A percentile compares a stretch with the other conserved stretches of the same genome.
These are phyloP conservation scores for Drosophila austrosaltans DNA, from an alignment of 2,888 invertebrate genomes.

Conservation along the genomic window DNA sequence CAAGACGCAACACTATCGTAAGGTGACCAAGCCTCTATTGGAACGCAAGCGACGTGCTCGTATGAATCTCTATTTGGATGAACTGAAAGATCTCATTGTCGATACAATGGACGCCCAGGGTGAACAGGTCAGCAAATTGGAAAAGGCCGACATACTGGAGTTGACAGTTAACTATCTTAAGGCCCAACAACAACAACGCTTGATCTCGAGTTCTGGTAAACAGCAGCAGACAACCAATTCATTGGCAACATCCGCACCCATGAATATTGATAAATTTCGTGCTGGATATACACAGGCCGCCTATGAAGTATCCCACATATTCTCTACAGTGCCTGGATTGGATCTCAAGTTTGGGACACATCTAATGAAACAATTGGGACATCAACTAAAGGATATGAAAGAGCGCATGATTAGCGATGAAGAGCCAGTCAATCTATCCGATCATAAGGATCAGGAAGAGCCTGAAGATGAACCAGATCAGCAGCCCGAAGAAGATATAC, in stretches of 20 bases:
- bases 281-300: slow-evolving; percentile 95
- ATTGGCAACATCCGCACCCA: slow-evolving; percentile 18
- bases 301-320: slow-evolving; percentile 93
- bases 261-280: slow-evolving; percentile 92
- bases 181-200: slow-evolving; percentile 85
- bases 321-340: slow-evolving; percentile 93
- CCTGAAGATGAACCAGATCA: slow-evolving; percentile 13
- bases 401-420: slow-evolving; percentile 48
- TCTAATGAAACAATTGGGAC: slow-evolving; percentile 94
- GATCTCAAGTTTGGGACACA: slow-evolving; percentile 93
- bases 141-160: slow-evolving; percentile 95
- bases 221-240: slow-evolving; percentile 23
- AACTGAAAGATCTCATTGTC: slow-evolving; percentile 95
- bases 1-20: slow-evolving; percentile 95
- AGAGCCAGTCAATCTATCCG: slow-evolving; percentile 60
- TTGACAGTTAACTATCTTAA: slow-evolving; percentile 88
- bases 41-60: slow-evolving; percentile 94
- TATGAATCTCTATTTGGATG: slow-evolving; percentile 95
- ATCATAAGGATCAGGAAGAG: slow-evolving; percentile 34
- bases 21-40: slow-evolving; percentile 96
- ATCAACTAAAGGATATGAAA: slow-evolving; percentile 87
- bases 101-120: slow-evolving; percentile 91
- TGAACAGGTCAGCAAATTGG: slow-evolving; percentile 94
- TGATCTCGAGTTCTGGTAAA: slow-evolving; percentile 16
- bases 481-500: slow-evolving; percentile 38